Base-by-base conservation (phyloP, 2,797 vertebrate species). In the Halcyon chelicuti region DNA sequence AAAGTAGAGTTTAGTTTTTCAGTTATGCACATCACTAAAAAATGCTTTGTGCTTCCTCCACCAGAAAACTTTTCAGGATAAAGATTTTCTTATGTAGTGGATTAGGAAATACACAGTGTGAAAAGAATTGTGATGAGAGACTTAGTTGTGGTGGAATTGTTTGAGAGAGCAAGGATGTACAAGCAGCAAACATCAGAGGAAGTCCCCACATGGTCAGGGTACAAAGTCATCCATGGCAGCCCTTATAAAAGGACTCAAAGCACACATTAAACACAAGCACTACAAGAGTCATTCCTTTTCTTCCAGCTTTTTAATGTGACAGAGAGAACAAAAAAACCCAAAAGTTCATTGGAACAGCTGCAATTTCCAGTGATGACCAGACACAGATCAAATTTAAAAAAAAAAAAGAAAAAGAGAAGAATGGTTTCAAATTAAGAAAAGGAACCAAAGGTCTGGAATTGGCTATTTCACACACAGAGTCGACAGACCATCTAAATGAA, bases 231-330 rank as follows among this genome's bases (percentile, higher is more conserved):
- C 25, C 20, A 7, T 7, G 4, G 42, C 4, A 46, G 39, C 40
- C 9, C 39, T 47, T 62, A 60, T 60, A 29, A 70, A 88, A 90
- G 46, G 49, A 57, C 63, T 84, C 52, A 46, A 87, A 88, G 49
- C 22, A 49, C 21, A 62, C 35, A 80, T 82, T 90, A 74, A 82
- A 82, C 49, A 84, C 82, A 71, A 82, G 63, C 68, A 62, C 47
- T 66, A 25, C 71, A 65, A 88, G 65, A 86, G 52, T 20, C 26
- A 54, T 77, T 83, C 57, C 65, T 88, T 80, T 95, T 88, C 91
- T 90, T 90, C 54, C 88, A 87, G 84, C 57, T 60, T 96, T 97
- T 97, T 96, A 97, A 96, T 92, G 72, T 77, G 86, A 88, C 47
- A 1, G 91, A 91, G 71, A 95, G 89, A 96, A 96, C 88, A 94